Conservation (phyloP, 1,140 invertebrate species). For the Bathynomus jamesi region DNA sequence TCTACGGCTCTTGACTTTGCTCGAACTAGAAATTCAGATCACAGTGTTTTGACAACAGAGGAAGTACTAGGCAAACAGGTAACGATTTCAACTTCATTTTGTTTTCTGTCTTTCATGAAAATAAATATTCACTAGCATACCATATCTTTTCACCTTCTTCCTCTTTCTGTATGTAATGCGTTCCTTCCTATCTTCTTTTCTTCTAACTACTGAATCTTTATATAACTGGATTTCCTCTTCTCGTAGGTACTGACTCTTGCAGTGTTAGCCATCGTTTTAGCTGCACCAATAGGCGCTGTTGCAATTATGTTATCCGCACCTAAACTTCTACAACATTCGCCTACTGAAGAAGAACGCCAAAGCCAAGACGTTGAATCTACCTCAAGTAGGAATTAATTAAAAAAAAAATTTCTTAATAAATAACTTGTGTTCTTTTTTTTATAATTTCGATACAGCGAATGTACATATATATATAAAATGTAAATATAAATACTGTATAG, state of each 20-base stretch:
- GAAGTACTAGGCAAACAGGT: not conserved
- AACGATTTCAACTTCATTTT: not conserved
- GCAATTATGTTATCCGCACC: slow-evolving; percentile 70
- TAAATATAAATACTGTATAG: no score
- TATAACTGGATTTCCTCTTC: not conserved
- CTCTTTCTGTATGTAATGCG: no score
- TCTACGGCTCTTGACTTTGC: slow-evolving; percentile 65
- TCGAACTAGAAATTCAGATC: not conserved
- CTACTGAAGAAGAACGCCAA: not conserved
- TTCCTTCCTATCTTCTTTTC: no score
- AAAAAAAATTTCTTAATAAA: no score
- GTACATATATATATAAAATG: no score
- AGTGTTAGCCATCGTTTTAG: slow-evolving; percentile 80
- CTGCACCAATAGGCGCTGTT: slow-evolving; percentile 79
- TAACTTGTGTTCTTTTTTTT: no score
- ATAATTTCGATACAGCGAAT: no score
- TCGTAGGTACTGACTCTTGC: slow-evolving; percentile 59
- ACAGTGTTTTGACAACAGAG: not conserved
- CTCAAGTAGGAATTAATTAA: no score
- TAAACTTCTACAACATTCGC: slow-evolving; percentile 50
- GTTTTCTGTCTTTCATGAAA: not conserved
- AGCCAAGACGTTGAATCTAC: no score
- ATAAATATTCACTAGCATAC: no score
- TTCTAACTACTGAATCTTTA: not conserved
- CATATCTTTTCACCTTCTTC: no score